Evolutionary conservation across 1,140 invertebrate species (phyloP).

Genomic region (Lepidurus packardi): DNA sequence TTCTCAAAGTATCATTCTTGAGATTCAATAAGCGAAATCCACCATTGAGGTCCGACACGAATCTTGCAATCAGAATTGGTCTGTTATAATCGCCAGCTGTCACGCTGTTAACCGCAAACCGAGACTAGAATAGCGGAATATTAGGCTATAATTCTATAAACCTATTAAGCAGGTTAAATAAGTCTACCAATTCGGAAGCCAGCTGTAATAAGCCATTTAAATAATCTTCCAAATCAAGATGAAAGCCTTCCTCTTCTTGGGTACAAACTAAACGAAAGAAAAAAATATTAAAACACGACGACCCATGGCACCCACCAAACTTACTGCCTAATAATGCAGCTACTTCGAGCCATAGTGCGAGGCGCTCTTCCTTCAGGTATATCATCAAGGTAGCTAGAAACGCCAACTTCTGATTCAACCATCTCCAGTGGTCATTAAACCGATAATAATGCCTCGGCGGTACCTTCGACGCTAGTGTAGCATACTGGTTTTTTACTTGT

Average conservation of each 20-base stretch:
- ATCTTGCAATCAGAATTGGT: conserved; percentile 74
- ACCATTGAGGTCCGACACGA: conserved; percentile 77
- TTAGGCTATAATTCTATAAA: conserved; percentile 34
- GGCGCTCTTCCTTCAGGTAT: conserved; percentile 68
- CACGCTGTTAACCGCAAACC: conserved; percentile 81
- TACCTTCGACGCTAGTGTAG: conserved; percentile 53
- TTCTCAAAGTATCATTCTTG: conserved; percentile 82
- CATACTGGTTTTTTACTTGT: conserved; percentile 53
- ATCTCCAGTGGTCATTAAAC: conserved; percentile 80
- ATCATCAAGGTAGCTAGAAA: conserved; percentile 69
- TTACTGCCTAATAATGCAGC: conserved; percentile 72
- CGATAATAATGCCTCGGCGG: conserved; percentile 67
- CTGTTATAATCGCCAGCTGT: conserved; percentile 74
- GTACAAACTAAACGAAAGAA: conserved; percentile 48
- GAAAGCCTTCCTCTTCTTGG: conserved; percentile 61
- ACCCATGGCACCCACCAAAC: conserved; percentile 35
- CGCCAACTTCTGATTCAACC: conserved; percentile 69
- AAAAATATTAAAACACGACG: conserved; percentile 34
- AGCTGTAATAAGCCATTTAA: conserved; percentile 73
- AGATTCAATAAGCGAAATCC: conserved; percentile 82
- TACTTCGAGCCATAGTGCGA: conserved; percentile 65
- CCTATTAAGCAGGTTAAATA: conserved; percentile 32
- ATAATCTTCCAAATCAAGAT: conserved; percentile 85
- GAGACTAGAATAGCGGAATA: conserved; percentile 50
- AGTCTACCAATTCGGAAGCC: conserved; percentile 70